Conservation (phyloP, 2,797 vertebrate species). For the Enteromius fasciolatus region DNA sequence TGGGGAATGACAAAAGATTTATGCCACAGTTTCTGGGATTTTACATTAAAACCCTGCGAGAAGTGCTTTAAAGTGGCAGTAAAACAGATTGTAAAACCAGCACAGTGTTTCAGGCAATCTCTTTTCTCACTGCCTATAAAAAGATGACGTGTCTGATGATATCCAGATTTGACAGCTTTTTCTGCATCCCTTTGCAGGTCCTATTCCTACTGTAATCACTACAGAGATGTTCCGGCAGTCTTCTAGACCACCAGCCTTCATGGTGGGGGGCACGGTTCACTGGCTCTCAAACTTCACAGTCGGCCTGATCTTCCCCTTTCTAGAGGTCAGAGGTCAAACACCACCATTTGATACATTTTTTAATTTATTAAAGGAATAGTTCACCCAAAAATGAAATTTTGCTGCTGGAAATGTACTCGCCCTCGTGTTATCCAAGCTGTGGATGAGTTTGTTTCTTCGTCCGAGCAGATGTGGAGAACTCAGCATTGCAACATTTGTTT, state of each 20-base stretch:
- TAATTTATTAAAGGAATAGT: not conserved
- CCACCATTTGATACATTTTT: not conserved
- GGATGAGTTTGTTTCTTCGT: not conserved
- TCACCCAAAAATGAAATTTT: not conserved
- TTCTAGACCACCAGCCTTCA: conserved; percentile 88
- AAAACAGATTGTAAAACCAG: conserved; percentile 34
- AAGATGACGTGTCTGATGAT: conserved; percentile 1
- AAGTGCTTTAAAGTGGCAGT: conserved; percentile 46
- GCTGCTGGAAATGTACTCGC: not conserved
- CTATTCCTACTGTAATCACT: conserved; percentile 87
- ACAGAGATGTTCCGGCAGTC: conserved; percentile 95
- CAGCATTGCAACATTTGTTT: not conserved
- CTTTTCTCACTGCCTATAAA: conserved; percentile 6
- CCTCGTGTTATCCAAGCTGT: not conserved
- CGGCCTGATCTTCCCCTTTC: conserved; percentile 90
- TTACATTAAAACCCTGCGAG: conserved; percentile 50
- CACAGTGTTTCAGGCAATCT: conserved; percentile 28
- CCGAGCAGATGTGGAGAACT: not conserved
- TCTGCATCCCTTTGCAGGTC: conserved; percentile 74
- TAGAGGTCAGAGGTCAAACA: conserved; percentile 79
- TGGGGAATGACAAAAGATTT: conserved; percentile 64
- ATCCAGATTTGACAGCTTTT: conserved; percentile 1
- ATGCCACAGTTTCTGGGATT: conserved; percentile 49
- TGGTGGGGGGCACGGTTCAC: conserved; percentile 91
- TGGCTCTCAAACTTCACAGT: conserved; percentile 92